Percentiles rank a stretch among this genome's conserved stretches.
These are phyloP conservation scores for Dolichallabes microphthalmus DNA, from an alignment of 2,113 vertebrate species.

Conservation along the genomic window DNA sequence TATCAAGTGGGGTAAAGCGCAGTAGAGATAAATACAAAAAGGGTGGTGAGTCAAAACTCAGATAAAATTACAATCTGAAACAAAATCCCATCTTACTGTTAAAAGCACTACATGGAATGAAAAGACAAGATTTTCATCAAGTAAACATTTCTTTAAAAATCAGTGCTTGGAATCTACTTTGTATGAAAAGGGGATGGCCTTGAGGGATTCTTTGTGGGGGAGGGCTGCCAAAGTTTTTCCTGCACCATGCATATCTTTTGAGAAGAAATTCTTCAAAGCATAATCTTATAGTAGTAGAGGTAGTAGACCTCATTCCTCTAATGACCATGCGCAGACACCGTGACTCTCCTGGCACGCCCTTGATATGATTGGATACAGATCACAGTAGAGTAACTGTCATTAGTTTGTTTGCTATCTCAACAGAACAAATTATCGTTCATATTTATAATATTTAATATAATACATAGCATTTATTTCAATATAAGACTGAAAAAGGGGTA, in stretches of 20 bases:
- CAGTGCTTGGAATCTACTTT: neutral
- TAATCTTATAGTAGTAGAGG: neutral
- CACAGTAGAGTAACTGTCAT: neutral
- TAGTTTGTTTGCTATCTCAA: neutral
- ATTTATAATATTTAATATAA: neutral
- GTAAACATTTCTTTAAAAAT: neutral
- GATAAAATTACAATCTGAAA: neutral
- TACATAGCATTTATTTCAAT: neutral
- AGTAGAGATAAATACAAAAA: slow-evolving; percentile 13
- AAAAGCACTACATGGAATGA: neutral
- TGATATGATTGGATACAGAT: neutral
- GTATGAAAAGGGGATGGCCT: slow-evolving; percentile 21
- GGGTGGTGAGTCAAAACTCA: slow-evolving; percentile 16
- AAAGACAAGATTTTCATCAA: neutral
- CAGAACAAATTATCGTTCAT: neutral
- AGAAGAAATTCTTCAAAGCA: neutral
- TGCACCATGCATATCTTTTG: neutral
- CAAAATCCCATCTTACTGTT: neutral
- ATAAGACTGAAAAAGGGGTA: neutral
- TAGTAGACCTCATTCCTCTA: neutral
- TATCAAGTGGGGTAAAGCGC: neutral
- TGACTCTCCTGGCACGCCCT: neutral
- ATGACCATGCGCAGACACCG: neutral
- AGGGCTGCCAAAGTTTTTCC: neutral
- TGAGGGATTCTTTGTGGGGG: slow-evolving; percentile 32